A percentile compares a stretch with the other conserved stretches of the same genome.
These are phyloP conservation scores for Poeciliopsis turrubarensis DNA, from an alignment of 2,113 vertebrate genomes.

Conservation along the genomic window DNA sequence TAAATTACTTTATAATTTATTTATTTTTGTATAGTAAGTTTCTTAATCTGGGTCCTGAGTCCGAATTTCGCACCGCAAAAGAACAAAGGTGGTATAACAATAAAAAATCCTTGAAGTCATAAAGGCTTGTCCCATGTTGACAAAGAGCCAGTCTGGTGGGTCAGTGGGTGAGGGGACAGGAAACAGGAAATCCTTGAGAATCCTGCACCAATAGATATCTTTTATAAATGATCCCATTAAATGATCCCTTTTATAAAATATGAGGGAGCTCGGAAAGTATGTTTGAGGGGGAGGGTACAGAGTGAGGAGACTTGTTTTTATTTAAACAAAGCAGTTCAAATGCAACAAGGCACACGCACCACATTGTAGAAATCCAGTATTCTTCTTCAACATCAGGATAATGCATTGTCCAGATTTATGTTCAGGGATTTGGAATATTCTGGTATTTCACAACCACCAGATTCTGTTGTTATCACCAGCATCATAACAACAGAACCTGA, in stretches of 20 bases:
- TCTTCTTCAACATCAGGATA: not conserved
- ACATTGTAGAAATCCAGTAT: too few species aligned
- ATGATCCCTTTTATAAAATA: too few species aligned
- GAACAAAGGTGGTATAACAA: too few species aligned
- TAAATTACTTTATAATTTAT: too few species aligned
- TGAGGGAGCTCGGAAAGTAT: not conserved
- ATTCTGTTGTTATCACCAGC: not conserved
- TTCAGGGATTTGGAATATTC: too few species aligned
- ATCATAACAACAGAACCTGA: not conserved
- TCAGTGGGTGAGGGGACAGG: conserved; percentile 27
- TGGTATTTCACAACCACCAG: not conserved
- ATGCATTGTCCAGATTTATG: not conserved
- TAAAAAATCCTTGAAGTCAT: not conserved
- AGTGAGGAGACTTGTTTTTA: too few species aligned
- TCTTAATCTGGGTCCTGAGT: too few species aligned
- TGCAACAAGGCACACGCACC: too few species aligned
- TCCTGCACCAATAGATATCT: not conserved
- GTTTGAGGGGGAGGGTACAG: too few species aligned
- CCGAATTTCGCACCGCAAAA: too few species aligned
- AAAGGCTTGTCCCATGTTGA: conserved; percentile 2
- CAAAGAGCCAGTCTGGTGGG: not conserved
- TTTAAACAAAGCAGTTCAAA: too few species aligned
- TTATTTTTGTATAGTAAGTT: too few species aligned
- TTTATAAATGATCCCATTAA: not conserved
- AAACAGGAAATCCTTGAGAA: conserved; percentile 50